Conservation (phyloP, 2,797 vertebrate genomes). For the Sebastes kiyomatsui region DNA sequence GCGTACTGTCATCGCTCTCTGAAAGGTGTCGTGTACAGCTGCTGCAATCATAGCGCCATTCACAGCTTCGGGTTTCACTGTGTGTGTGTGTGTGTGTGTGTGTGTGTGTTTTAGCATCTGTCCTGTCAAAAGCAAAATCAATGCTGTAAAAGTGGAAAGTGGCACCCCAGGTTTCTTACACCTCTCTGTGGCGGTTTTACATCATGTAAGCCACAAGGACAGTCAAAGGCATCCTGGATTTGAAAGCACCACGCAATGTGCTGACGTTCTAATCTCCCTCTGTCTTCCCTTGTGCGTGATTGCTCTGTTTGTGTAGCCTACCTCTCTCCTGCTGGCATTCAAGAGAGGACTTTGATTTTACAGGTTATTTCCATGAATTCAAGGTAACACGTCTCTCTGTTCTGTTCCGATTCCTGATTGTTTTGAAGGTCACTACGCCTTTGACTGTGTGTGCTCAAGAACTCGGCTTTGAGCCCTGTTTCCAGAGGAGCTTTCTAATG, state of each 20-base stretch:
- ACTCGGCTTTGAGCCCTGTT: conserved; percentile 8
- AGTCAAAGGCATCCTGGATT: conserved; percentile 37
- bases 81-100: neutral
- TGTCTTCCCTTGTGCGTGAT: neutral
- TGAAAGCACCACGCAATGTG: neutral
- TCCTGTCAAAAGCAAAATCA: conserved; percentile 26
- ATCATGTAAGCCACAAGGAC: conserved; percentile 68
- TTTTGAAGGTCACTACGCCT: conserved; percentile 16
- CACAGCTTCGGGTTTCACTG: neutral
- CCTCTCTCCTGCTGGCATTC: conserved; percentile 4
- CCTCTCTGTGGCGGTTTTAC: conserved; percentile 52
- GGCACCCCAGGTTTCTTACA: conserved; percentile 49
- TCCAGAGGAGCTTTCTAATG: conserved; percentile 14
- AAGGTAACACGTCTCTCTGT: neutral
- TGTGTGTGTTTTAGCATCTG: neutral
- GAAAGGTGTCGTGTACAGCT: neutral
- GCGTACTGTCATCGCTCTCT: neutral
- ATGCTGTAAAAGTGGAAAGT: conserved; percentile 23
- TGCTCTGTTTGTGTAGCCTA: neutral
- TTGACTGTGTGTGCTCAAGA: conserved; percentile 11
- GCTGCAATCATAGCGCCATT: conserved; percentile 6
- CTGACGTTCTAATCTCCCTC: conserved; percentile 24
- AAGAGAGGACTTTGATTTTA: conserved; percentile 33
- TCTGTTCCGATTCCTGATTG: neutral
- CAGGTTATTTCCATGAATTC: conserved; percentile 45